Evolutionary conservation across 2,888 invertebrate species (phyloP), one percentile per base, ranked within the genome.

Genomic region (Polia nebulosa): DNA sequence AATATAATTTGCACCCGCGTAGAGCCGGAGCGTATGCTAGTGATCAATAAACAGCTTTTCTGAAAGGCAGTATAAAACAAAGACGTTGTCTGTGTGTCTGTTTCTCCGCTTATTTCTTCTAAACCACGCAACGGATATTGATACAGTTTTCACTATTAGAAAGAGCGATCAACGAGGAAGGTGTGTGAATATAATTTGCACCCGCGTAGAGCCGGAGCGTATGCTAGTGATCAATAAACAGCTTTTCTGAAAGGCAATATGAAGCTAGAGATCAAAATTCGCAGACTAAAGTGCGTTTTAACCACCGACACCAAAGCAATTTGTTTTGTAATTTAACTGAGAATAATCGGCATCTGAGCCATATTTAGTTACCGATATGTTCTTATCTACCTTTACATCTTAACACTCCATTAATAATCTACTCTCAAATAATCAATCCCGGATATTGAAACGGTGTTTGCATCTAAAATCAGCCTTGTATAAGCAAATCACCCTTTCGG

Each of bases 401-500:
- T 17, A 68, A 49, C 77, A 60, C 71, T 73, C 77, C 71, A 76
- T 76, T 76, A 25, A 2, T n/a, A 22, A 60, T 7, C 51, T 57
- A 61, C 55, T 59, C 57, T 6, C 6, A 49, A 49, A 58, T 45
- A 63, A 65, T 34, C 9, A 64, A 61, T 22, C 44, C 17, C 53
- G 34, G 34, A 4, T 51, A 65, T 53, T 32, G n/a, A n/a, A 44
- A 44, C 22, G 25, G 45, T 64, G 20, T 65, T 70, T 49, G 80
- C 76, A 59, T 78, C 64, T 80, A 75, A 45, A 72, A 67, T 81
- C 79, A 83, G 76, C 82, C 71, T 82, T 76, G 59, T 69, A 61
- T 67, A 82, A 82, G 82, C 80, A 41, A 71, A 75, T 83, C 84
- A 82, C 80, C 82, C 80, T 78, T 75, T 70, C 55, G 82, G 76